Percentiles rank a stretch among this genome's conserved stretches.
Conservation (phyloP, 2,113 vertebrate genomes). For the Calonectris borealis region DNA sequence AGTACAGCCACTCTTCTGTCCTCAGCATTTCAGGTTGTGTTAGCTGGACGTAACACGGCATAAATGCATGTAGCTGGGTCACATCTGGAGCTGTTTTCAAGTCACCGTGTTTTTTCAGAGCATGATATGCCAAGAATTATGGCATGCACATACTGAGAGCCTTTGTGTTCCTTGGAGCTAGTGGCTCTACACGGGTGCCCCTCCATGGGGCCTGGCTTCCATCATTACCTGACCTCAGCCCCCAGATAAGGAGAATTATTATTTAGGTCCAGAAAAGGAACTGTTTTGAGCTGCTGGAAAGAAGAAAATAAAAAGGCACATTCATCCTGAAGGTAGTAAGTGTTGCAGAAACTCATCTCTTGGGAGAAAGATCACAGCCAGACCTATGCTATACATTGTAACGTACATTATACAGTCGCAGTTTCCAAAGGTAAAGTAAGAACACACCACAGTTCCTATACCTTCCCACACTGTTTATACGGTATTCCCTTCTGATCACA, state of each 20-base stretch:
- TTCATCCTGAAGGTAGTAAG: not conserved
- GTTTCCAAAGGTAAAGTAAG: not conserved
- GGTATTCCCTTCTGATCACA: slow-evolving; percentile 89
- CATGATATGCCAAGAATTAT: not conserved
- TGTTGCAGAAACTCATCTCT: not conserved
- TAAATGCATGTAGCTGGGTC: not conserved
- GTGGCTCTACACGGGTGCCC: not conserved
- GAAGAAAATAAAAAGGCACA: not conserved
- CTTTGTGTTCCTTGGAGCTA: not conserved
- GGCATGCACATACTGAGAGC: not conserved
- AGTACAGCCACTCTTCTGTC: not conserved
- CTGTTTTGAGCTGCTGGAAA: not conserved
- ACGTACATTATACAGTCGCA: not conserved
- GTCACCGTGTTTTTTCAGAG: not conserved
- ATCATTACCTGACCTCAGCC: not conserved
- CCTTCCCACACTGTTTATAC: slow-evolving; percentile 93
- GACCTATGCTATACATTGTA: accelerated
- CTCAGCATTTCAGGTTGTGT: not conserved
- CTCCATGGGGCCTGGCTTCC: not conserved
- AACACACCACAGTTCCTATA: not conserved
- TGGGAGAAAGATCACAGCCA: not conserved
- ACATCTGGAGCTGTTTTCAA: not conserved
- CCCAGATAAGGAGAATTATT: not conserved
- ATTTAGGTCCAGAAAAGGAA: not conserved
- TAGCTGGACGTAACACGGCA: not conserved